These are phyloP conservation scores for Montifringilla adamsi DNA, from an alignment of 2,113 vertebrate species.

Conservation along the genomic window DNA sequence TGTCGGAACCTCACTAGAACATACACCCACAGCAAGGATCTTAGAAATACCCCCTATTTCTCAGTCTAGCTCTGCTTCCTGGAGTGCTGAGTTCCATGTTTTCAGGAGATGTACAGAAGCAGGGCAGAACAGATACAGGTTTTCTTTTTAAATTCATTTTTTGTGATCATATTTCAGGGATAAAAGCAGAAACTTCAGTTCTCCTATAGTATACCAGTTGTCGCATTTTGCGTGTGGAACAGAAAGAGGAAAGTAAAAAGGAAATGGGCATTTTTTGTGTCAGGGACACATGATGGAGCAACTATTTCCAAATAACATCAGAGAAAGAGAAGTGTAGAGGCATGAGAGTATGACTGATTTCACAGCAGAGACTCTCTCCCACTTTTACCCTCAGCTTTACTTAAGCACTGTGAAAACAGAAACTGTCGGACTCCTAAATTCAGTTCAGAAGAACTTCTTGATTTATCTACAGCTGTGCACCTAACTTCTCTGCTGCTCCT, in stretches of 20 bases:
- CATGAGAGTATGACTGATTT: not conserved
- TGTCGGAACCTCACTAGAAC: not conserved
- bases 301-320: not conserved
- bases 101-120: not conserved
- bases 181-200: not conserved
- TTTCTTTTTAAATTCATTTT: not conserved
- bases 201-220: not conserved
- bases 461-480: not conserved
- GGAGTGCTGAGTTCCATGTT: not conserved
- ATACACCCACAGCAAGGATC: not conserved
- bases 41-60: not conserved
- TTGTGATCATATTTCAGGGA: not conserved
- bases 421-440: not conserved
- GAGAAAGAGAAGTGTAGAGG: not conserved
- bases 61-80: not conserved
- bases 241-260: not conserved
- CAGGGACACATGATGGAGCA: not conserved
- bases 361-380: not conserved
- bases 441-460: not conserved
- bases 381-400: not conserved
- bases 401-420: not conserved
- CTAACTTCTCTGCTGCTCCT: not conserved
- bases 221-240: not conserved
- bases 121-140: not conserved
- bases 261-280: not conserved